Conservation (phyloP, 2,888 invertebrate genomes). For the Seira ritae region DNA sequence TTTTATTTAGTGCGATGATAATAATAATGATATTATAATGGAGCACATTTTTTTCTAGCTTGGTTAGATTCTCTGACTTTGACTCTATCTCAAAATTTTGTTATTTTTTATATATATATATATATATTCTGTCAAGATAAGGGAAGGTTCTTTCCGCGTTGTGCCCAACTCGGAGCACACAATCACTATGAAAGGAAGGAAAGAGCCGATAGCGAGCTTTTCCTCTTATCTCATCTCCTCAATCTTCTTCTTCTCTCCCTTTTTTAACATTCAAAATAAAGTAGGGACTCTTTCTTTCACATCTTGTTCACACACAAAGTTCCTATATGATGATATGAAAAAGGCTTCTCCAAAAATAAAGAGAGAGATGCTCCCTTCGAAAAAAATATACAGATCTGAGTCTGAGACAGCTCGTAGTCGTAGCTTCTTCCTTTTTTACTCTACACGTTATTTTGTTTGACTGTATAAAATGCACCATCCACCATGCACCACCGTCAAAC, state of each 20-base stretch:
- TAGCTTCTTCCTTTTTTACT: no score
- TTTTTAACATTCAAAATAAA: not conserved
- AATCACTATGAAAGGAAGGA: slow-evolving; percentile 50
- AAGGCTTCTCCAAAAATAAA: no score
- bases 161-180: slow-evolving; percentile 58
- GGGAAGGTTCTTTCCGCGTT: not conserved
- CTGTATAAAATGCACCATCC: not conserved
- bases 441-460: no score
- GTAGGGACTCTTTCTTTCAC: no score
- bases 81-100: no score
- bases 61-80: not conserved
- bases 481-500: slow-evolving; percentile 11
- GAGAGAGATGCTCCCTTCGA: no score
- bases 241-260: slow-evolving; percentile 29
- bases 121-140: slow-evolving; percentile 11
- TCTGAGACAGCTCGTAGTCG: no score
- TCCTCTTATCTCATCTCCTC: slow-evolving; percentile 48
- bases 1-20: not conserved
- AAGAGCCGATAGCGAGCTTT: slow-evolving; percentile 56
- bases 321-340: no score
- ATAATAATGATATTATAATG: not conserved
- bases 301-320: no score
- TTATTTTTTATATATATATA: no score
- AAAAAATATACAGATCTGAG: no score
- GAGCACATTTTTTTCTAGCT: not conserved